A percentile compares a stretch with the other conserved stretches of the same genome.
Conservation (phyloP, 1,140 invertebrate genomes). For the Berghia stephanieae region DNA sequence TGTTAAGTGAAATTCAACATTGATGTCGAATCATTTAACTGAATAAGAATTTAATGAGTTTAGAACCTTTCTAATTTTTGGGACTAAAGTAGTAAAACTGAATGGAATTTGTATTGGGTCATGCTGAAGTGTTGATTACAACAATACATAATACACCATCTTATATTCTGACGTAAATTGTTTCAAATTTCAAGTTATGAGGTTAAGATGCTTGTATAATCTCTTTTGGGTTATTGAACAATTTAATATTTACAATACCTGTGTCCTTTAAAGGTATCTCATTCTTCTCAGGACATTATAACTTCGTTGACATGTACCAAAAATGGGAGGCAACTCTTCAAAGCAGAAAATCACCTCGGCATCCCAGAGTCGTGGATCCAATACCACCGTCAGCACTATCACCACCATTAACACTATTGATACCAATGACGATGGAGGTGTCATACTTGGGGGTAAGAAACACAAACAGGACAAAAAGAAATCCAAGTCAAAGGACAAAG, state of each 20-base stretch:
- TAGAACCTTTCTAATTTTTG: too few relatives aligned
- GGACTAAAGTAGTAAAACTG: too few relatives aligned
- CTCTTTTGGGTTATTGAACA: not conserved
- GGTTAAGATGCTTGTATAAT: not conserved
- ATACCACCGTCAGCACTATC: not conserved
- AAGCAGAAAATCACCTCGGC: not conserved
- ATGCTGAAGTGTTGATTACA: too few relatives aligned
- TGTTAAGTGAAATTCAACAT: too few relatives aligned
- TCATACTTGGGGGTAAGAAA: not conserved
- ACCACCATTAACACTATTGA: not conserved
- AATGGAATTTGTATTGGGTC: too few relatives aligned
- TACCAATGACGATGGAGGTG: not conserved
- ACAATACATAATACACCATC: too few relatives aligned
- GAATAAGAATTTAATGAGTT: too few relatives aligned
- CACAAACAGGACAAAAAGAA: constrained; percentile 14
- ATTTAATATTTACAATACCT: not conserved
- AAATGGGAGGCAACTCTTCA: constrained; percentile 19
- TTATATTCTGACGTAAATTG: too few relatives aligned
- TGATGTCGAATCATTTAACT: too few relatives aligned
- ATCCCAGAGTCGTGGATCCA: not conserved
- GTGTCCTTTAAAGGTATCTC: not conserved
- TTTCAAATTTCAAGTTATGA: too few relatives aligned
- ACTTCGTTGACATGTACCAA: not conserved
- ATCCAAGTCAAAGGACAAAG: constrained; percentile 7
- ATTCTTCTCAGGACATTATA: not conserved